phyloP scores from a whole-genome alignment of 2,797 vertebrate genomes.

The Euphonia xanthogaster region DNA sequence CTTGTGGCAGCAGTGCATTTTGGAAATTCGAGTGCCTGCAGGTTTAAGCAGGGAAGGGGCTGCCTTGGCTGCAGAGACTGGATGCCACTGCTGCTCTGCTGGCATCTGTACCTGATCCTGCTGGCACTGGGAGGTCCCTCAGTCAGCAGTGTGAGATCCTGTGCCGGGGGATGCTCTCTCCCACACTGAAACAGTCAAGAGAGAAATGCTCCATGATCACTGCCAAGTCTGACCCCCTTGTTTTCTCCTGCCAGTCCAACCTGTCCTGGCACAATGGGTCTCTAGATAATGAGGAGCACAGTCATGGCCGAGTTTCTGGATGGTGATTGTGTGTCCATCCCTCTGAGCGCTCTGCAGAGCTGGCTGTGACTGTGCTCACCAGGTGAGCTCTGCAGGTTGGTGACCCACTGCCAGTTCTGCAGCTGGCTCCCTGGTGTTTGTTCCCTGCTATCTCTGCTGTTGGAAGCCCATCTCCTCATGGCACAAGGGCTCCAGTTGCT shows the following conservation, averaged over 20 bases:
- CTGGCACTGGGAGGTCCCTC: rapidly evolving
- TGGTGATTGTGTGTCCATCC: background rate
- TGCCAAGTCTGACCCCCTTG: rapidly evolving
- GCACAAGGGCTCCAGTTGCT: background rate
- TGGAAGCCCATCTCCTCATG: background rate
- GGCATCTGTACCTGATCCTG: rapidly evolving
- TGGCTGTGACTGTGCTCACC: background rate
- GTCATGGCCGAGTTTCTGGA: background rate
- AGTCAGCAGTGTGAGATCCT: rapidly evolving
- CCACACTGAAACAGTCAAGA: background rate
- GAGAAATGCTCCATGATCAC: rapidly evolving
- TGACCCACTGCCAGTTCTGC: background rate
- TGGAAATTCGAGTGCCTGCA: rapidly evolving
- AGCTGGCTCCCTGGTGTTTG: background rate
- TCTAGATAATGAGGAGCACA: background rate
- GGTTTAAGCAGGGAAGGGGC: background rate
- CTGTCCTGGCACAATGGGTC: background rate
- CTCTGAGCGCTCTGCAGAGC: background rate
- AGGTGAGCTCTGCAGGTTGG: background rate
- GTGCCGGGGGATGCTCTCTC: rapidly evolving
- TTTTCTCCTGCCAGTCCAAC: background rate
- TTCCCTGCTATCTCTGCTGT: background rate
- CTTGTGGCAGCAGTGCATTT: rapidly evolving
- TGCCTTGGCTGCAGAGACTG: background rate
- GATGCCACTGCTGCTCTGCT: background rate